Evolutionary conservation across 2,888 invertebrate genomes (phyloP), one percentile per base, ranked within the genome.

Genomic region (Eristalis tenax): DNA sequence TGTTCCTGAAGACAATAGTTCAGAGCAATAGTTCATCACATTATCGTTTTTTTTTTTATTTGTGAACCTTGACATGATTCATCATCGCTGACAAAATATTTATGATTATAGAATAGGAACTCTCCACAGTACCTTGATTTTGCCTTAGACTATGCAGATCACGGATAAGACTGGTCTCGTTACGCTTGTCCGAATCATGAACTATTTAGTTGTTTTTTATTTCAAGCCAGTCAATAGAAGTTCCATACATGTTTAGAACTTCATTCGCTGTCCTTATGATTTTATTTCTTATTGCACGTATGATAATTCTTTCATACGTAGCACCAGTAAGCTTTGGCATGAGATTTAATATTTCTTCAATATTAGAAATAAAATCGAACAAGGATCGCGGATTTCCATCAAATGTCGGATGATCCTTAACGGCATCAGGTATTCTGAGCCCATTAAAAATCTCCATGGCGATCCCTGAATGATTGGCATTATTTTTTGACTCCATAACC

Each of bases 241-340:
- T 85, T 4, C 83, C 80, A 50, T 81, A 78, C 61, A 79, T 78
- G 40, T 87, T 83, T 2, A 87, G 64, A 1, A 73, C 59, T 43
- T 88, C 81, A n/a, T 81, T 84, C n/a, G 82, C 88, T 23, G 32
- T 43, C 0, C 88, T 75, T 4, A 76, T 38, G 4, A 88, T 76
- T 35, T 88, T 88, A 56, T 85, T 85, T 5, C 85, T 43, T 13
- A 89, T 87, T 0, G 82, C 79, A 22, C 82, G 75, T 8, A 87
- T n/a, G n/a, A n/a, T n/a, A n/a, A n/a, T n/a, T n/a, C n/a, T n/a
- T n/a, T n/a, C n/a, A n/a, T n/a, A n/a, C 74, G 43, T n/a, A 6
- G 32, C 1, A 22, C 38, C 28, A 22, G 32, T 13, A 0, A 59
- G 13, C 6, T 6, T 4, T 23, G 6, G 38, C 10, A 76, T 10